Conservation (phyloP, 2,888 invertebrate genomes). For the Parthenolecanium corni region DNA sequence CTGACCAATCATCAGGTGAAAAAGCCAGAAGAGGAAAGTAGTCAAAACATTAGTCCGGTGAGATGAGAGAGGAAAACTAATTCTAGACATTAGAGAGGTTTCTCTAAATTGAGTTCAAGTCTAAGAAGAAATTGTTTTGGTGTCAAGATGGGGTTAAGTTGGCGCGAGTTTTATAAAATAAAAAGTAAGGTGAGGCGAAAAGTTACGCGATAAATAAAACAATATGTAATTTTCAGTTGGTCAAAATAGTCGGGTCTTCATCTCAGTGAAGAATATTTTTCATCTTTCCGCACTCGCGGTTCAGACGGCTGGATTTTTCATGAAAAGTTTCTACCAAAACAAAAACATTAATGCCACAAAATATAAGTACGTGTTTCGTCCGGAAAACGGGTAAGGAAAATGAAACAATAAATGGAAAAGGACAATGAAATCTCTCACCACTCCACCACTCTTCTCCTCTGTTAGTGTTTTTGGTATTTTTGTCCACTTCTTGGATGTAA, state of each 20-base stretch:
- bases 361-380: slow-evolving; percentile 17
- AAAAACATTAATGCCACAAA: slow-evolving; percentile 7
- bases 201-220: slow-evolving; percentile 1
- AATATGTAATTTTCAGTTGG: slow-evolving; percentile 16
- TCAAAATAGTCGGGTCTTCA: slow-evolving; percentile 2
- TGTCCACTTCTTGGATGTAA: no score
- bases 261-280: slow-evolving; percentile 9
- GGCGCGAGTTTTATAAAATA: no score
- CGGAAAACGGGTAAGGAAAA: slow-evolving; percentile 18
- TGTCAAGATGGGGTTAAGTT: no score
- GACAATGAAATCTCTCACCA: slow-evolving; percentile 18
- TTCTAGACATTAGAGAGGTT: no score
- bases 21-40: no score
- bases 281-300: not conserved
- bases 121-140: no score
- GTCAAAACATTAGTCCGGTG: no score
- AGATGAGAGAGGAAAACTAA: no score
- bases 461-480: not conserved
- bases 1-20: no score
- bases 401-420: slow-evolving; percentile 15
- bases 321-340: not conserved
- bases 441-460: no score
- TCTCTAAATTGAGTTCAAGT: no score
- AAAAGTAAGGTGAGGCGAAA: no score
- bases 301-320: not conserved